A percentile compares a stretch with the other conserved stretches of the same genome.
These are phyloP conservation scores for Bombycilla garrulus DNA, from an alignment of 2,113 vertebrate species.

Conservation along the genomic window DNA sequence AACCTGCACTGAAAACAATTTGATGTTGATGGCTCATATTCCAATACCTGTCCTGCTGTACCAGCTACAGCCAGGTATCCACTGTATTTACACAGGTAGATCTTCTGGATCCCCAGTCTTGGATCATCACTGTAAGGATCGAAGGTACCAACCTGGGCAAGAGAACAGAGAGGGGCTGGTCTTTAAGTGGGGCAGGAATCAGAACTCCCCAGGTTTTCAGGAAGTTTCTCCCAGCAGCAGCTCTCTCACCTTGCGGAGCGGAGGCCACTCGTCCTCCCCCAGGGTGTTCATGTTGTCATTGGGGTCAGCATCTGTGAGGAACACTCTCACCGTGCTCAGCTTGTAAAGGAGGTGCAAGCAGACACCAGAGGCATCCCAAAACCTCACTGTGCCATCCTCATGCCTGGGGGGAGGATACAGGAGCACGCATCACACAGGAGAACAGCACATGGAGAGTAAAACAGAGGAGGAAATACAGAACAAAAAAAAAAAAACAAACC, in stretches of 20 bases:
- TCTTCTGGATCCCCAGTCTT: constrained; percentile 95
- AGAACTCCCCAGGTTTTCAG: neutral
- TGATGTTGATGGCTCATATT: neutral
- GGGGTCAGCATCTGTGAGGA: constrained; percentile 89
- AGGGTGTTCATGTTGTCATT: constrained; percentile 87
- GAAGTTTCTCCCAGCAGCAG: neutral
- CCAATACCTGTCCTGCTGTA: constrained; percentile 91
- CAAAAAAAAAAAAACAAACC: neutral
- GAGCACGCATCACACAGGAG: neutral
- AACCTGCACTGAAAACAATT: neutral
- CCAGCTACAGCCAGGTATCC: constrained; percentile 93
- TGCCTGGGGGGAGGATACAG: constrained; percentile 73
- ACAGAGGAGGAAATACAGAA: neutral
- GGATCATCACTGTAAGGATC: constrained; percentile 98
- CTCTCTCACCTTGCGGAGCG: constrained; percentile 87
- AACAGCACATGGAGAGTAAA: neutral
- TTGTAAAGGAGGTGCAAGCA: constrained; percentile 92
- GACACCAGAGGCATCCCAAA: constrained; percentile 96
- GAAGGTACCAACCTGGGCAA: constrained; percentile 89
- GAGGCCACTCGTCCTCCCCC: constrained; percentile 94
- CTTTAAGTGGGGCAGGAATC: neutral
- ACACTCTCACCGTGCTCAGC: constrained; percentile 89
- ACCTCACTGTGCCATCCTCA: constrained; percentile 92
- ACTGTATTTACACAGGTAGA: constrained; percentile 97
- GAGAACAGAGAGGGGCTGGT: neutral